Base-by-base conservation (phyloP, 2,888 invertebrate genomes). In the Hemithea aestivaria region DNA sequence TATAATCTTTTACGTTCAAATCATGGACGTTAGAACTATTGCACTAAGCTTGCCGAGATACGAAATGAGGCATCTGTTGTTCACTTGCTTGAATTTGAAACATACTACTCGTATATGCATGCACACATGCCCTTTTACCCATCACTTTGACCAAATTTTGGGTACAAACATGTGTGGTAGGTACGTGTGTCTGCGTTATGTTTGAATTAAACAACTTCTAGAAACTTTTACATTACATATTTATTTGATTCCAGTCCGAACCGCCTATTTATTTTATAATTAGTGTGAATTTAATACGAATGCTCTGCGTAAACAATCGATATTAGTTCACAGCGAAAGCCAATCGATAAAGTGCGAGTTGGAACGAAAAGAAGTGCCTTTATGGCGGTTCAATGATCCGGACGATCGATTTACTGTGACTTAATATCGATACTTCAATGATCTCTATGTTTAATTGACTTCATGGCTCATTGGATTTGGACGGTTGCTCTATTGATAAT, bases 321-420 rank as follows among this genome's bases (percentile, higher is more conserved):
- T 34, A 34, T 26, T n/a, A 42, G 41, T 37, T 37, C 29, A 42
- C 36, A 26, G 29, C 33, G 39, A 41, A 39, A 32, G 37, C 38
- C 29, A 32, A 35, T 50, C 50, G 39, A 28, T 36, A 29, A 33
- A 37, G 48, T 51, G 48, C 34, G 20, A 49, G 31, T 45, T 45
- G 23, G 21, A 38, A 22, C 27, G 35, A 40, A 42, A 48, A 46
- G 45, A 37, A 34, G 40, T 28, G 33, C 29, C 25, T 44, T 45
- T 37, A 45, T 35, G 42, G 31, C 23, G 33, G 48, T 45, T 43
- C 50, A 55, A 44, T 53, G 55, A 47, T 48, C 48, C 58, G 62
- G 56, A 42, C 53, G 56, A 50, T 27, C 40, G 43, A 43, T 40
- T 41, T 40, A 41, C 34, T 51, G 44, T 65, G 63, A 54, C 53